Evolutionary conservation across 2,113 vertebrate species (phyloP).

Genomic region (Hystrix cristata): DNA sequence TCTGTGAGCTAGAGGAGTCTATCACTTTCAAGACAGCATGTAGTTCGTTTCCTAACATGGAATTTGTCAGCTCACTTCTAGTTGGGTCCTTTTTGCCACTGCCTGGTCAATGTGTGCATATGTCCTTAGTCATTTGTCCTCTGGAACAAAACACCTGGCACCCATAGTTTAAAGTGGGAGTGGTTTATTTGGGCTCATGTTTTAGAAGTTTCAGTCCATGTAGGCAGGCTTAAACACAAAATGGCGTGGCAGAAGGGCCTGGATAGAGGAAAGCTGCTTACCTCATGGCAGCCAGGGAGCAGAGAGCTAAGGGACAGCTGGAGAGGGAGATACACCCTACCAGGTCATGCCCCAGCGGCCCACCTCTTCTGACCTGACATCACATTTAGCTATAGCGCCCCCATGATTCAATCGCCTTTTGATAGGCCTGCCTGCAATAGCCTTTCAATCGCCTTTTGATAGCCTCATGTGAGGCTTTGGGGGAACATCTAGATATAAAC

Average conservation of each 20-base stretch:
- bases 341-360: neutral
- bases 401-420: neutral
- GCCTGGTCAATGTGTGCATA: neutral
- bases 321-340: neutral
- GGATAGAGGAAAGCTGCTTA: neutral
- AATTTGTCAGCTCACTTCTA: neutral
- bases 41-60: neutral
- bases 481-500: neutral
- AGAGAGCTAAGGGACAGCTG: neutral
- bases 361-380: neutral
- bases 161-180: neutral
- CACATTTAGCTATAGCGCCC: too few species aligned
- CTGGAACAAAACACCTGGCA: neutral
- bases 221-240: neutral
- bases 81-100: neutral
- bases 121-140: neutral
- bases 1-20: too few species aligned
- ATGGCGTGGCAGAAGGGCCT: neutral
- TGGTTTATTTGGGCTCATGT: neutral
- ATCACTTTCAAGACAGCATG: neutral
- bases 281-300: too few species aligned
- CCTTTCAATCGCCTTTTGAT: too few species aligned
- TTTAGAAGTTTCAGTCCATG: neutral
- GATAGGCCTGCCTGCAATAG: neutral
- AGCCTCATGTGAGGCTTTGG: neutral